Conservation (phyloP, 2,113 vertebrate species). For the Cebidichthys violaceus region DNA sequence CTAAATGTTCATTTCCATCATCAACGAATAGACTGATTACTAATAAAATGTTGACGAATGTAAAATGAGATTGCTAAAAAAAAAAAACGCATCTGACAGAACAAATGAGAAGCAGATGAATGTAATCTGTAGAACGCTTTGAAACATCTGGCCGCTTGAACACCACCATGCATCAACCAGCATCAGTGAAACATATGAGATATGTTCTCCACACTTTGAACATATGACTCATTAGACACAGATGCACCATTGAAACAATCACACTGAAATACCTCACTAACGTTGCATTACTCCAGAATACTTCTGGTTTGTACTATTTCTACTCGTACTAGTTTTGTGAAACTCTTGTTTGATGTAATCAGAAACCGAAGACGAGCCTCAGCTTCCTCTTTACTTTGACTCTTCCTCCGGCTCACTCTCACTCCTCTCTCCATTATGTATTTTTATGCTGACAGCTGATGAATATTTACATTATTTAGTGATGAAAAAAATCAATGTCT, state of each 20-base stretch:
- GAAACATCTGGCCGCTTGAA: not conserved
- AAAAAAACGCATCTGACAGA: not conserved
- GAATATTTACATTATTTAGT: conserved; percentile 78
- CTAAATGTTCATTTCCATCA: not conserved
- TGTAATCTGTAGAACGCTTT: not conserved
- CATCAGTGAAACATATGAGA: not conserved
- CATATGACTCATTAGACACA: too few species aligned
- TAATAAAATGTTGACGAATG: not conserved
- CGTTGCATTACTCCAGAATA: not conserved
- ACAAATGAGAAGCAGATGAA: not conserved
- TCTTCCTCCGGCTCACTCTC: not conserved
- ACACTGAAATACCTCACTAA: too few species aligned
- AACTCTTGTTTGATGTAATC: not conserved
- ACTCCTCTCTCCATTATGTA: conserved; percentile 25
- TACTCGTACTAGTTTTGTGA: too few species aligned
- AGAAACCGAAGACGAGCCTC: not conserved
- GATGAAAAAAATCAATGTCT: conserved; percentile 77
- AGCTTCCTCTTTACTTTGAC: not conserved
- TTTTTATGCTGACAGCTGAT: conserved; percentile 54
- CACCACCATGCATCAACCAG: not conserved
- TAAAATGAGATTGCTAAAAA: too few species aligned
- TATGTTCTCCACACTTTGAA: too few species aligned
- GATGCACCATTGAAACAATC: too few species aligned
- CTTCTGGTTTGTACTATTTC: not conserved
- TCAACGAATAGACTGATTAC: not conserved